These are phyloP conservation scores for Babylonia areolata DNA, from an alignment of 1,140 invertebrate genomes.

Conservation along the genomic window DNA sequence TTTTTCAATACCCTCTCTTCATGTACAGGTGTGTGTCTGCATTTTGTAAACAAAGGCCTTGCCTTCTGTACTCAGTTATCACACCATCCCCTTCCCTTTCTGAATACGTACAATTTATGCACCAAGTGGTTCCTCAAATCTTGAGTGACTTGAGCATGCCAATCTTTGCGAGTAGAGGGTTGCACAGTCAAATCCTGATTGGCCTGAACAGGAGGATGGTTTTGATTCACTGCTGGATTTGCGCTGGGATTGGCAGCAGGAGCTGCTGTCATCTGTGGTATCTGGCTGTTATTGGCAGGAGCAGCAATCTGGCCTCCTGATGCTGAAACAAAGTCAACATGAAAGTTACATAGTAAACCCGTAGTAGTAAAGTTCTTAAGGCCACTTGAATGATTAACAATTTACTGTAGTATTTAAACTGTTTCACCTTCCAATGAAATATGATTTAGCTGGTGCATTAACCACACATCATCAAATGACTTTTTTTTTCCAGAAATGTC, in stretches of 20 bases:
- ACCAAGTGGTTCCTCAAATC: conserved; percentile 99
- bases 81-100: no score
- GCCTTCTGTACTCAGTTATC: no score
- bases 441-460: background rate
- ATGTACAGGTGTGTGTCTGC: no score
- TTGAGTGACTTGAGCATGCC: conserved; percentile 97
- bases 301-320: conserved; percentile 21
- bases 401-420: background rate
- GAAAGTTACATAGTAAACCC: background rate
- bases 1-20: no score
- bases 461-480: no score
- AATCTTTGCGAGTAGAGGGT: conserved; percentile 85
- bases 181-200: conserved; percentile 46
- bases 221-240: conserved; percentile 18
- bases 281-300: conserved; percentile 12
- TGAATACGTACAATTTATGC: conserved; percentile 91
- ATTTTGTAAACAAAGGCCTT: no score
- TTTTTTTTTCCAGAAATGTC: no score
- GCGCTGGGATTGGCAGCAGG: background rate
- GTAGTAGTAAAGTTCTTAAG: background rate
- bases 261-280: background rate
- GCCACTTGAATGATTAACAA: background rate
- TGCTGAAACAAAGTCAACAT: background rate
- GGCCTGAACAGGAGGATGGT: conserved; percentile 16
- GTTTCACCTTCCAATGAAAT: no score